Conservation (phyloP, 1,140 invertebrate species). For the Trichoplusia ni region DNA sequence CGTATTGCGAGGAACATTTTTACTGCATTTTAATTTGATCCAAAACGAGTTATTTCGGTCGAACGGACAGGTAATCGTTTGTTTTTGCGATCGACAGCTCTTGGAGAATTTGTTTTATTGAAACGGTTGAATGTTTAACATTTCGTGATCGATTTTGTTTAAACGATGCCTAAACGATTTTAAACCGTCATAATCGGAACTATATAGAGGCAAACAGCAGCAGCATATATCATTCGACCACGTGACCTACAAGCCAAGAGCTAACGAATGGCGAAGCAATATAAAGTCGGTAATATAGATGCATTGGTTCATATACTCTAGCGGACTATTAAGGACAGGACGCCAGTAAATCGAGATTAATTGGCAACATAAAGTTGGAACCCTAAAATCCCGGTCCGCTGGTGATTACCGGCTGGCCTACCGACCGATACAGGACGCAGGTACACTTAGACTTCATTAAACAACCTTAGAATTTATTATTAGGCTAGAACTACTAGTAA, state of each 20-base stretch:
- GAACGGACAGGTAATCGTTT: slow-evolving; percentile 27
- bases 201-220: too few relatives aligned
- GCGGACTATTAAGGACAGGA: too few relatives aligned
- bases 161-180: background rate
- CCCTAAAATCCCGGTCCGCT: background rate
- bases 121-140: slow-evolving; percentile 15
- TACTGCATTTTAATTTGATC: slow-evolving; percentile 5
- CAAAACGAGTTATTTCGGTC: background rate
- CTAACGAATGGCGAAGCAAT: background rate
- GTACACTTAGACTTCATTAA: too few relatives aligned
- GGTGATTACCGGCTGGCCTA: background rate
- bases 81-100: slow-evolving; percentile 26
- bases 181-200: background rate
- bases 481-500: too few relatives aligned
- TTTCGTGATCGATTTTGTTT: background rate
- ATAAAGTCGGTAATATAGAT: background rate
- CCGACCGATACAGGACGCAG: too few relatives aligned
- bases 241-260: slow-evolving; percentile 7
- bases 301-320: background rate
- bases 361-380: background rate
- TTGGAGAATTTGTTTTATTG: slow-evolving; percentile 16
- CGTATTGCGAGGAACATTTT: background rate
- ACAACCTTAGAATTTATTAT: too few relatives aligned
- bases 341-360: background rate
- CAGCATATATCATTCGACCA: slow-evolving; percentile 9